Conservation (phyloP, 1,140 invertebrate genomes). For the Polypedilum pembai region DNA sequence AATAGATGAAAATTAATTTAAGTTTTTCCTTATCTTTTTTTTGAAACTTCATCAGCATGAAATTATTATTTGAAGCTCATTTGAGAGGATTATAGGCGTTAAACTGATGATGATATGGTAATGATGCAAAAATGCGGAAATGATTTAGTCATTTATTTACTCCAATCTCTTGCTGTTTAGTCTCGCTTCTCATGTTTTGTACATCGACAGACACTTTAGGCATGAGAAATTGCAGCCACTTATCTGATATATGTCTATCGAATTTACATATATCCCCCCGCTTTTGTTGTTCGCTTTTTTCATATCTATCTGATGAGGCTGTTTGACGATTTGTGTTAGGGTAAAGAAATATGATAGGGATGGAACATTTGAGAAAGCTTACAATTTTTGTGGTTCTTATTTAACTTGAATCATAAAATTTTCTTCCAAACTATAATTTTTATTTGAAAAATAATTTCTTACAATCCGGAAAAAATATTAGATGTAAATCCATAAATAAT, state of each 20-base stretch:
- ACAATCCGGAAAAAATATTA: too few relatives aligned
- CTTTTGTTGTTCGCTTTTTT: not conserved
- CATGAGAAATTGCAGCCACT: not conserved
- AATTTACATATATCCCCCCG: not conserved
- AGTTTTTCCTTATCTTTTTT: not conserved
- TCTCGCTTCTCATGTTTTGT: not conserved
- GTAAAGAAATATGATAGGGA: too few relatives aligned
- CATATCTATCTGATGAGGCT: not conserved
- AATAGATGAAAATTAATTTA: not conserved
- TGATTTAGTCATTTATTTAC: not conserved
- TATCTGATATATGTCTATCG: not conserved
- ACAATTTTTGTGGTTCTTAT: too few relatives aligned
- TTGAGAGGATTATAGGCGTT: not conserved
- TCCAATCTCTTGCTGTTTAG: too few relatives aligned
- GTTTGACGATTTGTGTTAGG: not conserved
- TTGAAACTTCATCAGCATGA: not conserved
- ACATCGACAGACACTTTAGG: not conserved
- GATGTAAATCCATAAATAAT: too few relatives aligned
- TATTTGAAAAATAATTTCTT: too few relatives aligned
- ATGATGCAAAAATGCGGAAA: not conserved
- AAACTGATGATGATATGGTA: conserved; percentile 1
- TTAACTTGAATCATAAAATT: too few relatives aligned
- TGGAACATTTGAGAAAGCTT: too few relatives aligned
- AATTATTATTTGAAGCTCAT: not conserved
- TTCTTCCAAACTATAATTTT: too few relatives aligned